Conservation (phyloP, 2,888 invertebrate species). For the Mactromeris polynyma region DNA sequence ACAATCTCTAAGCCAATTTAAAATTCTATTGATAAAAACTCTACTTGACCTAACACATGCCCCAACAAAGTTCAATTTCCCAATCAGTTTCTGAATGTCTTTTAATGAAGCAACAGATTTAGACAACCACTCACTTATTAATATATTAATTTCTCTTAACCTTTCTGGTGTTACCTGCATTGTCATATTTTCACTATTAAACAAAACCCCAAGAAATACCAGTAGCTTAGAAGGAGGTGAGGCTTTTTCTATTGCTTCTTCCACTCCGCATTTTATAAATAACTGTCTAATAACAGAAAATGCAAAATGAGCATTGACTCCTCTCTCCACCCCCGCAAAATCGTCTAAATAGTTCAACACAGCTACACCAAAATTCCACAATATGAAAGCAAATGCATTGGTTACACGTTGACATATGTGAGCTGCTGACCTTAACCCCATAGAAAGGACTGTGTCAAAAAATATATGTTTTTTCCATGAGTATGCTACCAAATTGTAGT, state of each 20-base stretch:
- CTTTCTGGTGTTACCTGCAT: background rate
- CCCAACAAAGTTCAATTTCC: conserved; percentile 20
- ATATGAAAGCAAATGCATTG: conserved; percentile 19
- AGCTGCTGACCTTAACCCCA: background rate
- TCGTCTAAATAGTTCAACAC: conserved; percentile 16
- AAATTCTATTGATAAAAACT: no score
- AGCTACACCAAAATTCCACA: conserved; percentile 11
- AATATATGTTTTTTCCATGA: background rate
- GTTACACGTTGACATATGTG: conserved; percentile 10
- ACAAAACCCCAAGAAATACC: background rate
- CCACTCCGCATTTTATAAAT: background rate
- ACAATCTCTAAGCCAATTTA: conserved; percentile 11
- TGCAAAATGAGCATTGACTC: background rate
- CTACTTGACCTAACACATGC: background rate
- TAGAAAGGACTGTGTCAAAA: no score
- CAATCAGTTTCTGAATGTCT: background rate
- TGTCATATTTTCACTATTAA: background rate
- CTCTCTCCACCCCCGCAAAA: conserved; percentile 19
- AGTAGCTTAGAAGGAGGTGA: background rate
- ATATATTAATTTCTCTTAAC: background rate
- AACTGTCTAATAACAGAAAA: background rate
- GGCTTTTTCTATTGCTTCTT: conserved; percentile 12
- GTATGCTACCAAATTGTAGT: conserved; percentile 14
- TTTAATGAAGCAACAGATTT: background rate
- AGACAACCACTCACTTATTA: background rate